A percentile compares a stretch with the other conserved stretches of the same genome.
Evolutionary conservation across 2,113 vertebrate genomes (phyloP).

Genomic region (Lophius piscatorius): DNA sequence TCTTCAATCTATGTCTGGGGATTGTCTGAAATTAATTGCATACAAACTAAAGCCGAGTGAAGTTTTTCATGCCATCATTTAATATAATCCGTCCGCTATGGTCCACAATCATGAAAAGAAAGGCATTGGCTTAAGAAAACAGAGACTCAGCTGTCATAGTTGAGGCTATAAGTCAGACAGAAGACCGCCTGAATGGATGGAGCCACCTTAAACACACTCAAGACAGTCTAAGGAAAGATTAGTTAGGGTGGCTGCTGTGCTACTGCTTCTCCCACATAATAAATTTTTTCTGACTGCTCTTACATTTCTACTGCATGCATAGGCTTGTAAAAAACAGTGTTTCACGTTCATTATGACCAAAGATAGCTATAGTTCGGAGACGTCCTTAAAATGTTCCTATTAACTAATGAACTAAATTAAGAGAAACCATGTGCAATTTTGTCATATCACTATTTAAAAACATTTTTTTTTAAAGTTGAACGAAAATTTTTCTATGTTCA

Average conservation of each 20-base stretch:
- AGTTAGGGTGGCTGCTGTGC: neutral
- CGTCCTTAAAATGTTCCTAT: constrained; percentile 8
- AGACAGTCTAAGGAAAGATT: neutral
- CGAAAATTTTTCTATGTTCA: too few relatives aligned
- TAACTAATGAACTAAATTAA: neutral
- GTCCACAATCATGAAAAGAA: constrained; percentile 45
- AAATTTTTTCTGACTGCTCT: neutral
- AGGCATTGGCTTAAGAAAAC: constrained; percentile 35
- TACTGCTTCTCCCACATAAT: neutral
- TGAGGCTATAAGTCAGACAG: constrained; percentile 43
- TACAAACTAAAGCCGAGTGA: constrained; percentile 23
- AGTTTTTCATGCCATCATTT: constrained; percentile 35
- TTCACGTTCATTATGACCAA: constrained; percentile 52
- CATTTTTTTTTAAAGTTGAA: too few relatives aligned
- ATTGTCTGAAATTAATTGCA: constrained; percentile 17
- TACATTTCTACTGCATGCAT: constrained; percentile 5
- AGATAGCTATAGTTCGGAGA: constrained; percentile 20
- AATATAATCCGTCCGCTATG: constrained; percentile 53
- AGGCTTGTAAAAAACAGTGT: constrained; percentile 5
- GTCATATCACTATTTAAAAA: neutral
- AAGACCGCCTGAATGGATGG: constrained; percentile 13
- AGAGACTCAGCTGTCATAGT: constrained; percentile 46
- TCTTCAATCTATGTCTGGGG: constrained; percentile 23
- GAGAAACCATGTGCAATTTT: neutral
- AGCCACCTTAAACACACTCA: constrained; percentile 18